A percentile compares a stretch with the other conserved stretches of the same genome.
These are phyloP conservation scores for Crossoptilon crossoptilon DNA, from an alignment of 2,797 vertebrate genomes.

Conservation along the genomic window DNA sequence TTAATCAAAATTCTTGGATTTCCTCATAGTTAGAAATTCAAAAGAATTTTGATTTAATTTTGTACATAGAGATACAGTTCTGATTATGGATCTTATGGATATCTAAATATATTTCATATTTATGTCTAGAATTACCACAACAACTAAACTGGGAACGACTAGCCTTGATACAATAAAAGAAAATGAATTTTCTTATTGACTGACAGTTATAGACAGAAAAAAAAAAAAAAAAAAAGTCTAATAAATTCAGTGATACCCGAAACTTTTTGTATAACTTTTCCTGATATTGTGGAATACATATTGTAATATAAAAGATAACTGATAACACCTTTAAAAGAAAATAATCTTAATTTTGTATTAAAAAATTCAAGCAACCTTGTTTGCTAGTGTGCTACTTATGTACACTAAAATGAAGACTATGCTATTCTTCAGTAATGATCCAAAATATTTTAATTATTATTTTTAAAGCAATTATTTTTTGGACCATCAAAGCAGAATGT, in stretches of 20 bases:
- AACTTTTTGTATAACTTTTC: neutral
- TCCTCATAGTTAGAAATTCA: neutral
- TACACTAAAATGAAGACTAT: constrained; percentile 31
- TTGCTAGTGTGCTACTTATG: neutral
- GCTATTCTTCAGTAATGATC: constrained; percentile 48
- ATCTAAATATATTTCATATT: neutral
- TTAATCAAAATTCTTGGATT: neutral
- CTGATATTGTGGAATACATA: neutral
- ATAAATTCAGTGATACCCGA: neutral
- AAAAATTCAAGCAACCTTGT: constrained; percentile 13
- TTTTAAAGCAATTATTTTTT: constrained; percentile 17
- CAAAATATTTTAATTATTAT: constrained; percentile 18
- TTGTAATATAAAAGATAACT: neutral
- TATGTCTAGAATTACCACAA: neutral
- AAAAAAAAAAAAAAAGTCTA: neutral
- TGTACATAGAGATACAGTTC: neutral
- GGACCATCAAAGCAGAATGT: constrained; percentile 37
- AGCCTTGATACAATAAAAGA: neutral
- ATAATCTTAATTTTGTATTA: constrained; percentile 13
- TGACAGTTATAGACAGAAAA: neutral
- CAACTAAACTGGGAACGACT: neutral
- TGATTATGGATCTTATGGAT: neutral
- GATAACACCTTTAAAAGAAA: constrained; percentile 23
- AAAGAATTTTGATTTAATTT: constrained; percentile 3
- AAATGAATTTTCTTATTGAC: neutral